These are phyloP conservation scores for Belonocnema kinseyi DNA, from an alignment of 1,140 invertebrate genomes.

Conservation along the genomic window DNA sequence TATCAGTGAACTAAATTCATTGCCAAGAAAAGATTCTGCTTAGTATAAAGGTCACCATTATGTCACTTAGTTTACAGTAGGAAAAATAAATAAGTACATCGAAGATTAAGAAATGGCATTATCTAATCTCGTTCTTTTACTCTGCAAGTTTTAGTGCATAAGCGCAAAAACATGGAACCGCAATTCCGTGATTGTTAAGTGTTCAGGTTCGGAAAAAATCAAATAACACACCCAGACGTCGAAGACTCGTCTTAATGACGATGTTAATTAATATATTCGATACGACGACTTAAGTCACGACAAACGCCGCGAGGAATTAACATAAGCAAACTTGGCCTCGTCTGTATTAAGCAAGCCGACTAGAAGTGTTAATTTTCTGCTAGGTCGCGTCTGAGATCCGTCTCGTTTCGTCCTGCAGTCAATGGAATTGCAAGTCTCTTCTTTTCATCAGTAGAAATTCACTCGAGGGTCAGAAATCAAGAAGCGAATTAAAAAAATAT, in stretches of 20 bases:
- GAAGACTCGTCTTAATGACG: slow-evolving; percentile 58
- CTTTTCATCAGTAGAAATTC: slow-evolving; percentile 14
- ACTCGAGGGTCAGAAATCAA: slow-evolving; percentile 20
- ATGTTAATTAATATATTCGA: slow-evolving; percentile 71
- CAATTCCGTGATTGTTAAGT: slow-evolving; percentile 1
- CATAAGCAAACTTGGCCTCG: slow-evolving; percentile 63
- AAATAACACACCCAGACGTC: slow-evolving; percentile 21
- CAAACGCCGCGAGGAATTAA: slow-evolving; percentile 56
- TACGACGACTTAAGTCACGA: slow-evolving; percentile 52
- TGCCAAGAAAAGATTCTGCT: neutral
- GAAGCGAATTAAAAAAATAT: slow-evolving; percentile 54
- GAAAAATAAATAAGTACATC: slow-evolving; percentile 24
- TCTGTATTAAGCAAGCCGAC: slow-evolving; percentile 46
- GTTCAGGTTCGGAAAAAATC: slow-evolving; percentile 8
- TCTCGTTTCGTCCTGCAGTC: slow-evolving; percentile 24
- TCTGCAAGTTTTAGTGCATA: slow-evolving; percentile 35
- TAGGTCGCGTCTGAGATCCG: slow-evolving; percentile 45
- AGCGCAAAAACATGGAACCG: slow-evolving; percentile 1
- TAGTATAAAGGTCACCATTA: neutral
- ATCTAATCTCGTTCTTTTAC: slow-evolving; percentile 22
- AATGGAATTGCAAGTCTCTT: slow-evolving; percentile 20
- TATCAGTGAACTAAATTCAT: too few species aligned
- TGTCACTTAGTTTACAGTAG: neutral
- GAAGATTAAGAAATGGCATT: slow-evolving; percentile 29
- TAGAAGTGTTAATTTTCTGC: slow-evolving; percentile 66